phyloP scores from a whole-genome alignment of 1,140 invertebrate species.

The Drosophila grimshawi region DNA sequence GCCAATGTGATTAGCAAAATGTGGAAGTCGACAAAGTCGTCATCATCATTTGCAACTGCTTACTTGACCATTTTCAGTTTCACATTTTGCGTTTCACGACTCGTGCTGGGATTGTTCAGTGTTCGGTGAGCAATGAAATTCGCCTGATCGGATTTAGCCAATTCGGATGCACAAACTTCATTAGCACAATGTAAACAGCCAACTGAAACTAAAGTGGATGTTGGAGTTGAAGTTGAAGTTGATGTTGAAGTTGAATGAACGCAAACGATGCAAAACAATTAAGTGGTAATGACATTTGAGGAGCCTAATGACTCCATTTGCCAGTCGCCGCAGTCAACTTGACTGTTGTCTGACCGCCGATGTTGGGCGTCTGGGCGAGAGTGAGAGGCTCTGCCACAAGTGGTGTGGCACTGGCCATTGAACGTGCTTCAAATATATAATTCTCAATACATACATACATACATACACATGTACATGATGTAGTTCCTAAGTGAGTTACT shows the following conservation, averaged over 20 bases:
- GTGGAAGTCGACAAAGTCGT: slow-evolving; percentile 29
- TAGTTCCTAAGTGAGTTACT: background rate
- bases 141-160: slow-evolving; percentile 22
- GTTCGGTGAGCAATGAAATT: slow-evolving; percentile 3
- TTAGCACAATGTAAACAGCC: slow-evolving; percentile 11
- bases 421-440: slow-evolving; percentile 12
- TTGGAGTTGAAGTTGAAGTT: background rate
- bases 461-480: too few relatives aligned
- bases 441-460: background rate
- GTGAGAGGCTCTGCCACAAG: background rate
- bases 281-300: slow-evolving; percentile 45
- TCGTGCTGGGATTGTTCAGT: background rate
- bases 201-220: background rate
- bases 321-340: slow-evolving; percentile 8
- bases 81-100: background rate
- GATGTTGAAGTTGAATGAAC: slow-evolving; percentile 38
- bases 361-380: slow-evolving; percentile 15
- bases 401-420: background rate
- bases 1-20: slow-evolving; percentile 49
- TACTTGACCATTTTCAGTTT: slow-evolving; percentile 5
- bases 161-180: slow-evolving; percentile 17
- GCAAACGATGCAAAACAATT: slow-evolving; percentile 34
- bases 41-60: slow-evolving; percentile 48
- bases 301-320: slow-evolving; percentile 45
- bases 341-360: background rate